Evolutionary conservation across 2,888 invertebrate species (phyloP), one percentile per base, ranked within the genome.

Genomic region (Liopterus haemorrhoidalis): DNA sequence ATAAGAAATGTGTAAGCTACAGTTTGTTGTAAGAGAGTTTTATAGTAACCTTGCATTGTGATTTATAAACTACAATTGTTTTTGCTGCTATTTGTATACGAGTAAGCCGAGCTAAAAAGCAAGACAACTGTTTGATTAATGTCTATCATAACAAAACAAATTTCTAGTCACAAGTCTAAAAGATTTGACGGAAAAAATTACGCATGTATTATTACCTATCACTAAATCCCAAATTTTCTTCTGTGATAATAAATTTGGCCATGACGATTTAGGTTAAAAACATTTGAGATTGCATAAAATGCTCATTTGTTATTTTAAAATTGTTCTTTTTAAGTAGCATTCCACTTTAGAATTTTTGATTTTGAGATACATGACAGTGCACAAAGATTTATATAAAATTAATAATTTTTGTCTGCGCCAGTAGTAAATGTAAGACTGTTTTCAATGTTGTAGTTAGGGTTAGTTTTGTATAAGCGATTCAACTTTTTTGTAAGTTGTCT

Each of bases 191-290:
- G 27, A 28, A 42, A 41, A 41, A 12, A 33, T 33, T 33, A 33
- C n/a, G 14, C 9, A 11, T 31, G 14, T 31, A 31, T 31, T 14
- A 31, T 14, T 42, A n/a, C n/a, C n/a, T n/a, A 39, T 33, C 31
- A 39, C 45, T 45, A 45, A 45, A 45, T 45, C 45, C 45, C 45
- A 45, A 45, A 45, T 45, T 43, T 39, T 30, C 25, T 45, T 39
- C 45, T 45, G 45, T 45, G 45, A 45, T 45, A 45, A 19, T 36
- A 16, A 42, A 45, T 45, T 45, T 45, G 45, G 45, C 45, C 45
- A 45, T 45, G 45, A 45, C 45, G 39, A 45, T 38, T 44, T 44
- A 44, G 44, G 39, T 38, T 39, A 27, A 33, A 45, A 35, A 41
- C n/a, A n/a, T n/a, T 31, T 39, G 2, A 31, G 24, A 31, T 21